Evolutionary conservation across 2,113 vertebrate species (phyloP), one percentile per base, ranked within the genome.

Genomic region (Muntiacus muntjak): DNA sequence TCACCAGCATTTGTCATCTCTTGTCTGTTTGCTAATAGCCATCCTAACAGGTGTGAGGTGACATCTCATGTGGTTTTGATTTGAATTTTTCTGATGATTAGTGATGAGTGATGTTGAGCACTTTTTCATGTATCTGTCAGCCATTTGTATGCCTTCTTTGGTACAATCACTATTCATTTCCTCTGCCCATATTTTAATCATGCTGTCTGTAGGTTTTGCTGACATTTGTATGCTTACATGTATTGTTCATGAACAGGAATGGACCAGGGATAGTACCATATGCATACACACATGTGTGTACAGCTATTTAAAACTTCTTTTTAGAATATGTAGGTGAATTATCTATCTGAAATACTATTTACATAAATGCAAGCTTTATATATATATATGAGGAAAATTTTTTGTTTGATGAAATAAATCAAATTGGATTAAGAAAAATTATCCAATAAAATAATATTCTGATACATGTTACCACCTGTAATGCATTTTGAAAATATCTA

Each of bases 401-500:
- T 14, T 92, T 84, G 4, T 88, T 83, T 94, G 33, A 58, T 95
- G 11, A 94, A 89, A 83, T 64, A 85, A 86, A 92, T 43, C 55
- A 33, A 62, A 57, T 8, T 76, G 8, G 92, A 83, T 86, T 78
- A 93, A 84, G 74, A 58, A 55, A 78, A 54, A 54, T 45, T 87
- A 55, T 57, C 19, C 12, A 67, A 12, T 83, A 55, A 89, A 79
- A 78, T 57, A 83, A 62, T 54, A 43, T 36, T 92, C 86, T 85
- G 67, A 67, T 90, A 76, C 19, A 40, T 58, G 33, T 52, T 87
- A 52, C 25, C 40, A 62, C 50, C 55, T 11, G 23, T 87, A 58
- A 84, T 76, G 14, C 40, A 91, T 93, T 96, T 88, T 74, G 33
- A 88, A 95, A 94, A 90, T 83, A 55, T 54, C 23, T 95, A 71